phyloP scores from a whole-genome alignment of 2,113 vertebrate species.

The Malaclemys terrapin region DNA sequence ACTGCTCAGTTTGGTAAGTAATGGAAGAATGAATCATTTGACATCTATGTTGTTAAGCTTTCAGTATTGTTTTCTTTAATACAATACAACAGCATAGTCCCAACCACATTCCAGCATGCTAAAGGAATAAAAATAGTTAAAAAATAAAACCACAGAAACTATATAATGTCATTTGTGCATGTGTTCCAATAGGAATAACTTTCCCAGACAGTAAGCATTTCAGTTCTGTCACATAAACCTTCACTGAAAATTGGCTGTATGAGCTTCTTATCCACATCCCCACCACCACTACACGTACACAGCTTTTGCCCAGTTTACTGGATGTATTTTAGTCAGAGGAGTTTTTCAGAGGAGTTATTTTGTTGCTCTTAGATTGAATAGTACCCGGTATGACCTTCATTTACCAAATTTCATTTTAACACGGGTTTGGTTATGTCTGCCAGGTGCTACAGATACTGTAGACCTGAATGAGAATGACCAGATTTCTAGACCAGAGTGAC shows the following conservation, averaged over 20 bases:
- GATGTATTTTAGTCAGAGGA: not conserved
- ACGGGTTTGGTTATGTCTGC: not conserved
- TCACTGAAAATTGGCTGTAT: not conserved
- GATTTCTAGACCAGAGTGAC: accelerated
- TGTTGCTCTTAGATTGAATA: not conserved
- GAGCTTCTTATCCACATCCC: not conserved
- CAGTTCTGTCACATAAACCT: not conserved
- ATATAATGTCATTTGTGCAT: not conserved
- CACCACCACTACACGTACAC: not conserved
- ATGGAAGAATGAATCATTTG: not conserved
- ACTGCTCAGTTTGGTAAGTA: not conserved
- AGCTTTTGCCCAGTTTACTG: not conserved
- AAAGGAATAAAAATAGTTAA: not conserved
- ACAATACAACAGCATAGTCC: not conserved
- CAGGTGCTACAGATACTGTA: not conserved
- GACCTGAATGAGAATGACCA: not conserved
- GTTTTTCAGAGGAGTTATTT: not conserved
- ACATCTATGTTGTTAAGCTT: not conserved
- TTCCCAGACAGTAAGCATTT: not conserved
- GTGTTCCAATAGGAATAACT: not conserved
- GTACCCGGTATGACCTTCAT: not conserved
- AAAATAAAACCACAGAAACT: not conserved
- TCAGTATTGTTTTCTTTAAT: not conserved
- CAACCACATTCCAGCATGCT: not conserved
- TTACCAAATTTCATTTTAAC: not conserved